phyloP scores from a whole-genome alignment of 2,797 vertebrate species.

The Phrynocephalus forsythii region DNA sequence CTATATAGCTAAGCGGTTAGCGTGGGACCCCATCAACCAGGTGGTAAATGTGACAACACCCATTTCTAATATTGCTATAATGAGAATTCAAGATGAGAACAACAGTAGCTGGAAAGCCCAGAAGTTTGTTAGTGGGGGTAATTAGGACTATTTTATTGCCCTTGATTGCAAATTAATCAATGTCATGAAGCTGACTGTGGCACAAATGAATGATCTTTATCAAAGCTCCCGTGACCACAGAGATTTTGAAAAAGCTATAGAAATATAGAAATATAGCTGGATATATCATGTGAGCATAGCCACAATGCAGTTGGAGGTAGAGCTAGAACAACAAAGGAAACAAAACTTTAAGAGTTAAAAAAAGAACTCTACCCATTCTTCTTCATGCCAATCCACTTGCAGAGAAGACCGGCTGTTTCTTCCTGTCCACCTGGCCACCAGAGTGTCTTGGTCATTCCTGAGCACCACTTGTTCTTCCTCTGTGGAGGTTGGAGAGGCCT shows the following conservation, averaged over 20 bases:
- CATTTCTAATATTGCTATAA: no score
- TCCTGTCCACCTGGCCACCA: slow-evolving; percentile 93
- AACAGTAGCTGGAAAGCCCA: no score
- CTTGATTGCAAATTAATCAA: slow-evolving; percentile 30
- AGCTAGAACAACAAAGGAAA: background rate
- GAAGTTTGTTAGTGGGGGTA: no score
- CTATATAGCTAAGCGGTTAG: no score
- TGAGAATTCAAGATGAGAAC: no score
- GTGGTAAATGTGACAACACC: background rate
- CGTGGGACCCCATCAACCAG: no score
- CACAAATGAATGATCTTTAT: background rate
- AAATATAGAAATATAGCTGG: background rate
- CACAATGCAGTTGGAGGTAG: background rate
- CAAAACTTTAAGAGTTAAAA: background rate
- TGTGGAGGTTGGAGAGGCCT: slow-evolving; percentile 90
- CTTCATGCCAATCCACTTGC: slow-evolving; percentile 93
- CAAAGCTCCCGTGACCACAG: background rate
- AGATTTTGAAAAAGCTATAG: background rate
- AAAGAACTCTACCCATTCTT: slow-evolving; percentile 90
- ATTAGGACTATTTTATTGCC: background rate
- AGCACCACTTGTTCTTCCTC: slow-evolving; percentile 95
- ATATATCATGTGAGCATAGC: no score
- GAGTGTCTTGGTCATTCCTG: slow-evolving; percentile 95
- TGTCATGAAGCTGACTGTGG: slow-evolving; percentile 6
- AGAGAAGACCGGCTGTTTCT: slow-evolving; percentile 91